Base-by-base conservation (phyloP, 1,140 invertebrate species). In the Subanguina moxae region DNA sequence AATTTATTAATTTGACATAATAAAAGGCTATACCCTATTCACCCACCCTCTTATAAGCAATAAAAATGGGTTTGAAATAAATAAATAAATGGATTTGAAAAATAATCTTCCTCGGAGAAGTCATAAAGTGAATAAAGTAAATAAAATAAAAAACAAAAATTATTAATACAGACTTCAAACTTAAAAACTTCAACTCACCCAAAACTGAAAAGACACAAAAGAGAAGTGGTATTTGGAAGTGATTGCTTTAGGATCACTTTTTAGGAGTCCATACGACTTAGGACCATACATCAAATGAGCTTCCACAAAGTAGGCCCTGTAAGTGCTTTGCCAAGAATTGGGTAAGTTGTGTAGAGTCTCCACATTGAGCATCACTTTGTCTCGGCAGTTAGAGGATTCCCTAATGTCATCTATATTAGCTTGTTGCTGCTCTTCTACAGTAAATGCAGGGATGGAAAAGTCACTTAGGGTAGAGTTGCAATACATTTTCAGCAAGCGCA, bases 211-310 rank as follows among this genome's bases (percentile, higher is more conserved):
- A 5, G 71, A 57, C 11, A 73, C 42, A 64, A 52, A 59, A 32
- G 23, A 9, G 30, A 71, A 73, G 25, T 70, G 5, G 28, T 71
- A 73, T 56, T 73, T 71, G 21, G 28, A 25, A 21, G 62, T 38
- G n/a, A 57, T 38, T 25, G 46, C n/a, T 67, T 30, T 30, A 9
- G 43, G 0, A 8, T 15, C 17, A 58, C 42, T 59, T 21, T 27
- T 45, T 23, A 52, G 25, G 19, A 21, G 58, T 15, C 71, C 62
- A 27, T 62, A 75, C n/a, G 70, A 73, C 21, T 71, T 71, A 17
- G 69, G 48, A 11, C 71, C 71, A 65, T 74, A 68, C 71, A 73
- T 73, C 19, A 73, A 42, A 63, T 69, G 62, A 23, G 56, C 63
- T 48, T 73, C 71, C 7, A 74, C 27, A 46, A 28, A 73, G 57